phyloP scores from a whole-genome alignment of 1,140 invertebrate species.

The Diabrotica virgifera region DNA sequence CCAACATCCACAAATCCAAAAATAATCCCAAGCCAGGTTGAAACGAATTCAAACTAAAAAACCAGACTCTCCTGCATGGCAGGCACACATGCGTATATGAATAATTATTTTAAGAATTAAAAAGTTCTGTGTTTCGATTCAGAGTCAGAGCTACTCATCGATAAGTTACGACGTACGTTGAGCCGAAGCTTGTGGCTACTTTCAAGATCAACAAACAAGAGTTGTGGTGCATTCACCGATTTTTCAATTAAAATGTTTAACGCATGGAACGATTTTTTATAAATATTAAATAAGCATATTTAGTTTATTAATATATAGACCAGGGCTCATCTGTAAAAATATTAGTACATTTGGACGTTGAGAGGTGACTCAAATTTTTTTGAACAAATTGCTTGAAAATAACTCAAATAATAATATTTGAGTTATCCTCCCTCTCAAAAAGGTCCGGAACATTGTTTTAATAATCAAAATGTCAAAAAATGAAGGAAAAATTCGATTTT shows the following conservation, averaged over 20 bases:
- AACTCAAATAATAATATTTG: too few relatives aligned
- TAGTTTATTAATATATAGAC: too few relatives aligned
- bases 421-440: too few relatives aligned
- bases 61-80: conserved; percentile 21
- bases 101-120: conserved; percentile 36
- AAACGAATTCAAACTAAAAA: conserved; percentile 23
- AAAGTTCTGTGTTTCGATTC: conserved; percentile 28
- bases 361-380: too few relatives aligned
- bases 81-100: conserved; percentile 27
- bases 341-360: too few relatives aligned
- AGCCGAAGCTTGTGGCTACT: background rate
- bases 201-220: background rate
- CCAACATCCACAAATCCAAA: conserved; percentile 10
- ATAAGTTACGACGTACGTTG: conserved; percentile 21
- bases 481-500: too few relatives aligned
- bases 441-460: too few relatives aligned
- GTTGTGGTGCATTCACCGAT: background rate
- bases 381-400: too few relatives aligned
- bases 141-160: background rate
- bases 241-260: background rate
- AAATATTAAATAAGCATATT: too few relatives aligned
- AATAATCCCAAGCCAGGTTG: conserved; percentile 15
- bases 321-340: too few relatives aligned
- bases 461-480: too few relatives aligned
- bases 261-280: background rate